Evolutionary conservation across 2,797 vertebrate species (phyloP), one percentile per base, ranked within the genome.

Genomic region (Typhlichthys eigenmanni): DNA sequence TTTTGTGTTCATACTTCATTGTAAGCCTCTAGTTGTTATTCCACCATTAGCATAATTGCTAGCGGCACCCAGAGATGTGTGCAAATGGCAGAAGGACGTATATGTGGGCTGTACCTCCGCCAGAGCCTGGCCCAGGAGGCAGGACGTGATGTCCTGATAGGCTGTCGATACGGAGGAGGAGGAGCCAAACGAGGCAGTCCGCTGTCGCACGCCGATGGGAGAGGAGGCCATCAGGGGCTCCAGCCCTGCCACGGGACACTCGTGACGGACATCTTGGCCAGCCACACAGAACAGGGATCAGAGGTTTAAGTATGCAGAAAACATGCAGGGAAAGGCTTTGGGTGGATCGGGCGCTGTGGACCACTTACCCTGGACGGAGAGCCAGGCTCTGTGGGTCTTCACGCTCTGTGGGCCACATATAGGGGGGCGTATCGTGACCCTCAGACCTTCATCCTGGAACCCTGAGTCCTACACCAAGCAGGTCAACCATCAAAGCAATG

Each of bases 141-240:
- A 85, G 68, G 92, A 93, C 58, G 96, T 93, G 62, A 98, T 85
- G 66, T 97, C 94, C 67, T 94, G 94, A 75, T 97, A 98, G n/a
- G 86, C 87, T 60, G 91, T 83, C 13, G 88, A 86, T 58, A 93
- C 74, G 60, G 91, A 89, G 1, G 92, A 91, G 13, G 88, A 80
- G 34, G 88, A 90, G 78, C 87, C 91, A 32, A 93, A 85, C 0
- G 92, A 93, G 81, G 91, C 80, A 2, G 91, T 88, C 61, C 92
- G 85, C 10, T 90, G 93, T 32, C 88, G 90, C 9, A 69, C 45
- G 53, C 47, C 55, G 3, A 79, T 49, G 13, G 88, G 82, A 56
- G 85, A 87, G 9, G 91, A 91, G 1, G 85, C 81, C 71, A 89
- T 69, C 48, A 78, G 79, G 7, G 90, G 87, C 43, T 90, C 84